Percentiles rank a stretch among this genome's conserved stretches.
Evolutionary conservation across 2,888 invertebrate species (phyloP).

Genomic region (Drosophila anomelani): DNA sequence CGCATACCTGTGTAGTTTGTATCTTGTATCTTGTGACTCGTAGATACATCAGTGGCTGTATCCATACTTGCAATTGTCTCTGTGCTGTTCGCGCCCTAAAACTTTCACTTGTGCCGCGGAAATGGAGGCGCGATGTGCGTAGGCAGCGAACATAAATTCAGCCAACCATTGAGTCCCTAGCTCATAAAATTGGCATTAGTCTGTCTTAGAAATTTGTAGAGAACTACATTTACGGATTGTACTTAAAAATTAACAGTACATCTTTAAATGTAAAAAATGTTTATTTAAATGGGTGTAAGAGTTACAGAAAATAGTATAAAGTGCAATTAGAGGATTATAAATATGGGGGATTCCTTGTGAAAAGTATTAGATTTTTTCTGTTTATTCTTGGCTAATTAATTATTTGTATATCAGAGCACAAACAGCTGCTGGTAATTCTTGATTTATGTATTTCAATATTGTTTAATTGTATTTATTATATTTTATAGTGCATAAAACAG

Average conservation of each 20-base stretch:
- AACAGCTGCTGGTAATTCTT: background rate
- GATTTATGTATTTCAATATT: background rate
- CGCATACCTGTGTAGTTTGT: slow-evolving; percentile 41
- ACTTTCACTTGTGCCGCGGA: slow-evolving; percentile 68
- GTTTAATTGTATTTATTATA: background rate
- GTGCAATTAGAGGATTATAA: background rate
- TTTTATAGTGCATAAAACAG: background rate
- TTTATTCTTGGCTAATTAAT: background rate
- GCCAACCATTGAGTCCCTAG: slow-evolving; percentile 2
- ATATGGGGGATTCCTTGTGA: background rate
- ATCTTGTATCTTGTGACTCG: slow-evolving; percentile 25
- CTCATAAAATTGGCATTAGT: slow-evolving; percentile 10
- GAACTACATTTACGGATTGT: background rate
- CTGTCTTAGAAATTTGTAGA: background rate
- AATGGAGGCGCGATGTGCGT: slow-evolving; percentile 40
- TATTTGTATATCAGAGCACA: background rate
- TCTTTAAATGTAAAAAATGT: background rate
- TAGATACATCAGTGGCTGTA: slow-evolving; percentile 24
- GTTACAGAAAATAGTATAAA: too few species aligned
- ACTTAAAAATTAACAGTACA: background rate
- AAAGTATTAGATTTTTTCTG: background rate
- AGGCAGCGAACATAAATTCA: slow-evolving; percentile 31
- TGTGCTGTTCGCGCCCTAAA: slow-evolving; percentile 64
- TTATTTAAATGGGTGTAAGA: too few species aligned
- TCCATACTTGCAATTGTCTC: slow-evolving; percentile 60